These are phyloP conservation scores for Physocephala rufipes DNA, from an alignment of 2,888 invertebrate genomes.

Conservation along the genomic window DNA sequence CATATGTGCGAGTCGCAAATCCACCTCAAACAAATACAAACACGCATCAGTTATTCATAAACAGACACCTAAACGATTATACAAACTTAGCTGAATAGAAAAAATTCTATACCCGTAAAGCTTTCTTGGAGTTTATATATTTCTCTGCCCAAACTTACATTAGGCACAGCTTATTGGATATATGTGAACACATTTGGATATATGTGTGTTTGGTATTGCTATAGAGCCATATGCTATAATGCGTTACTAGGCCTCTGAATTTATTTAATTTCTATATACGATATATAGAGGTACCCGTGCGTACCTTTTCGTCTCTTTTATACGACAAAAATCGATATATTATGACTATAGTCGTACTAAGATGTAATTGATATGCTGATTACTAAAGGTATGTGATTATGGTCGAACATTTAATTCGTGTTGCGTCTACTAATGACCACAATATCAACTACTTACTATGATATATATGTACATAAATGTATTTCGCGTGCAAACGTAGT, in stretches of 20 bases:
- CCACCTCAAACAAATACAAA: no score
- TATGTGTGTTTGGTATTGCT: neutral
- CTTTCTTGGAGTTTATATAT: no score
- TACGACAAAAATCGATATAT: neutral
- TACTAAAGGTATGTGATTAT: slow-evolving; percentile 19
- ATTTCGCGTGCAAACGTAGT: slow-evolving; percentile 28
- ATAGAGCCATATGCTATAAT: slow-evolving; percentile 16
- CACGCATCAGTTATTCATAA: no score
- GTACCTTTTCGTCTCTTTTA: neutral
- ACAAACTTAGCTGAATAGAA: no score
- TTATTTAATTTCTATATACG: slow-evolving; percentile 16
- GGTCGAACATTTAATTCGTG: slow-evolving; percentile 39
- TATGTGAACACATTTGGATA: neutral
- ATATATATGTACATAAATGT: slow-evolving; percentile 18
- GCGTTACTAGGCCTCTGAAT: slow-evolving; percentile 47
- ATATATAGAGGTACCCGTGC: slow-evolving; percentile 1
- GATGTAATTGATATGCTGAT: no score
- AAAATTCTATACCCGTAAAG: no score
- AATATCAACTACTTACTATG: slow-evolving; percentile 27
- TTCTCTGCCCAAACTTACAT: no score
- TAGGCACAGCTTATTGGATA: neutral
- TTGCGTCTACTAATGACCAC: slow-evolving; percentile 51
- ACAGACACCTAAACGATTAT: no score
- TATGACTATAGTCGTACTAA: no score
- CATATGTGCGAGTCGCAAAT: no score